Base-by-base conservation (phyloP, 1,140 invertebrate genomes). In the Drosophila bocqueti region DNA sequence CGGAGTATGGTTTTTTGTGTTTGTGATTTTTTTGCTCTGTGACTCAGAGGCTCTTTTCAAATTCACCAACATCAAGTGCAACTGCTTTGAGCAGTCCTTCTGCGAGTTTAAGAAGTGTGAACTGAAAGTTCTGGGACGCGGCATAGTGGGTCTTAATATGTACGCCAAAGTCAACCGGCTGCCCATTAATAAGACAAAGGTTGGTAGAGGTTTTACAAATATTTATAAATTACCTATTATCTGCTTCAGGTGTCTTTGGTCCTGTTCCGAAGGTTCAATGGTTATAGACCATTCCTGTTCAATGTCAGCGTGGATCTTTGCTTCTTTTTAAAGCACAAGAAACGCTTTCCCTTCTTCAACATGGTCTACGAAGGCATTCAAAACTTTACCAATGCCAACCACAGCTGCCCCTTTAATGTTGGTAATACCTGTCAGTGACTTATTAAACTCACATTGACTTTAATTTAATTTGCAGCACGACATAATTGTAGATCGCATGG, bases 381-480 rank as follows among this genome's bases (percentile, higher is more conserved):
- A 10, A 59, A 74, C 3, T 59, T 52, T 4, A 73, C 26, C n/a
- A 75, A 75, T 15, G 24, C 63, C 8, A 75, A 73, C 24, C 50
- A 73, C 36, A 57, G 58, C 11, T 76, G 68, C 11, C 68, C 73
- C 0, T 52, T 26, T 36, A 73, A 55, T 62, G 68, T 73, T 55
- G 21, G 60, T 62, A 36, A 16, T 29, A 10, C 3, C n/a, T 18
- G 11, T 24, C 3, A 3, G 15, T n/a, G 34, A 31, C 10, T 13
- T 52, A 9, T 10, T 5, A 4, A 40, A 16, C 7, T 13, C 29
- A 16, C 11, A n/a, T 16, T 50, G 1, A 18, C 1, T 10, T 26
- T 47, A 2, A 1, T 26, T 26, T 4, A 1, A 29, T 21, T 64
- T 69, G 0, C n/a, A 69, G 66, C 38, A 69, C 18, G 66, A 65